phyloP scores from a whole-genome alignment of 2,797 vertebrate species.

The Artibeus lituratus region DNA sequence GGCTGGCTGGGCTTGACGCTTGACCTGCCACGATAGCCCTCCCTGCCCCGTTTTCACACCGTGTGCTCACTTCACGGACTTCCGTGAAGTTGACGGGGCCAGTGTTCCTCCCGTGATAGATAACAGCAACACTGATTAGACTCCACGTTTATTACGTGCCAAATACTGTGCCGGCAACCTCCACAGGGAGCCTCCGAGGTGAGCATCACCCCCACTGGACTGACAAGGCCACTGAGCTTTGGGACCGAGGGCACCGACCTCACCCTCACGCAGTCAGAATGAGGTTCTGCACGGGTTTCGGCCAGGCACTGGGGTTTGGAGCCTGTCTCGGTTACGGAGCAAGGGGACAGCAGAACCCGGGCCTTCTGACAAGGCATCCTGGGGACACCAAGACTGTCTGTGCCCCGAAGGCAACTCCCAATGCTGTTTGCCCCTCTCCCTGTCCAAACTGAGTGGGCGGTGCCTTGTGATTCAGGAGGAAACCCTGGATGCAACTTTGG shows the following conservation, averaged over 20 bases:
- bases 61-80: not conserved
- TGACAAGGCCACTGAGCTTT: not conserved
- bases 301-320: rapidly evolving
- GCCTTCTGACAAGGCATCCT: not conserved
- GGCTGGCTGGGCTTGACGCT: not conserved
- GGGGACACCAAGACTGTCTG: not conserved
- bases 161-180: not conserved
- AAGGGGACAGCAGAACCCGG: not conserved
- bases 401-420: not conserved
- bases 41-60: not conserved
- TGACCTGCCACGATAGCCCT: too few species aligned
- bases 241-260: not conserved
- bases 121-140: not conserved
- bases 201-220: too few species aligned
- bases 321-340: not conserved
- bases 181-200: not conserved
- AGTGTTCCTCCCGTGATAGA: not conserved
- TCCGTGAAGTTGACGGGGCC: not conserved
- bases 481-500: not conserved
- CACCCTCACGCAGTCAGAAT: not conserved
- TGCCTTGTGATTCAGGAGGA: not conserved
- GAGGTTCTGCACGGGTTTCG: rapidly evolving
- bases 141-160: not conserved
- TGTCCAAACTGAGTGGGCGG: not conserved
- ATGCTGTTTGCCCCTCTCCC: too few species aligned